Percentiles rank a stretch among this genome's conserved stretches.
Conservation (phyloP, 2,888 invertebrate genomes). For the Himalopsyche anomala region DNA sequence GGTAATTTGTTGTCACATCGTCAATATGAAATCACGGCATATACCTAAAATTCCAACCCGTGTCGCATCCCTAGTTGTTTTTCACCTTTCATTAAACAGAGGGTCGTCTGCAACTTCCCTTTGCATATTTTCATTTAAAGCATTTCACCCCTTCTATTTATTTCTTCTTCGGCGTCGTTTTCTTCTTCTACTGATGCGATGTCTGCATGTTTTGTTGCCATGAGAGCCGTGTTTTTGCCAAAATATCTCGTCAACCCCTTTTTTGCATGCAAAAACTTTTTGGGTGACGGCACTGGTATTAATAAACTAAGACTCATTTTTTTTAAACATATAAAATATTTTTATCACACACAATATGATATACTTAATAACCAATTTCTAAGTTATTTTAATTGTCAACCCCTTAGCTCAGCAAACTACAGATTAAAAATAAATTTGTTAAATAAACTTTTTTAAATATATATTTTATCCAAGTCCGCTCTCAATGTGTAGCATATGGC, state of each 20-base stretch:
- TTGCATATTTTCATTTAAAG: conserved; percentile 60
- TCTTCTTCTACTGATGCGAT: conserved; percentile 29
- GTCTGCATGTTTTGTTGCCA: conserved; percentile 54
- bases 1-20: no score
- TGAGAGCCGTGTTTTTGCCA: conserved; percentile 45
- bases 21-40: no score
- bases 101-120: conserved; percentile 59
- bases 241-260: conserved; percentile 48
- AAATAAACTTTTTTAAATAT: no score
- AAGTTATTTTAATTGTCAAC: no score
- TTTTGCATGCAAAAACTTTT: conserved; percentile 39
- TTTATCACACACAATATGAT: no score
- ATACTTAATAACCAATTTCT: no score
- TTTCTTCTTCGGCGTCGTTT: background rate
- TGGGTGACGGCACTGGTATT: background rate
- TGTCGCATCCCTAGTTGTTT: background rate
- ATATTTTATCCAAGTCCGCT: no score
- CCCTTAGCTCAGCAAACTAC: no score
- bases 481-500: no score
- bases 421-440: no score
- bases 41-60: no score
- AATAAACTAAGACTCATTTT: background rate
- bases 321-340: no score
- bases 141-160: conserved; percentile 53
- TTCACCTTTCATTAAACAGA: conserved; percentile 59